These are phyloP conservation scores for Pongo pygmaeus DNA, from an alignment of 2,113 vertebrate genomes.

Conservation along the genomic window DNA sequence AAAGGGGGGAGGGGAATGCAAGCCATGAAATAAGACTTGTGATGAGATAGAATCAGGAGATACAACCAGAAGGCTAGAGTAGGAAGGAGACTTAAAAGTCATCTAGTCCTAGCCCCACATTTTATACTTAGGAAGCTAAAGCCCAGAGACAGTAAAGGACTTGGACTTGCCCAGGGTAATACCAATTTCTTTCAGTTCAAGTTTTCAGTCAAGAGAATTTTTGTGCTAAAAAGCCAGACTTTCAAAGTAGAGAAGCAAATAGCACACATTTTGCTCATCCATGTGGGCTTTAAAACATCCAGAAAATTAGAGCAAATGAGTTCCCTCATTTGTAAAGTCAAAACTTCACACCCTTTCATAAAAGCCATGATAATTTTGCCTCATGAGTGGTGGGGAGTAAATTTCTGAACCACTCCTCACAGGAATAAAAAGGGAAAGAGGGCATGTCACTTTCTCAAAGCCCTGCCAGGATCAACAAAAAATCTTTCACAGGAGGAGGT, in stretches of 20 bases:
- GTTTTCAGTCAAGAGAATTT: not conserved
- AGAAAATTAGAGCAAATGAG: not conserved
- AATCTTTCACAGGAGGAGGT: rapidly evolving
- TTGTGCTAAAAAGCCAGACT: not conserved
- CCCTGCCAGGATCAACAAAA: not conserved
- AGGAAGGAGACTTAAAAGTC: not conserved
- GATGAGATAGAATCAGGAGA: not conserved
- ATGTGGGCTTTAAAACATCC: not conserved
- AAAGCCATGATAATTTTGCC: not conserved
- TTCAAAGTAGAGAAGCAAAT: not conserved
- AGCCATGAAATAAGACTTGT: not conserved
- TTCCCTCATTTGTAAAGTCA: not conserved
- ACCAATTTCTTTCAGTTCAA: not conserved
- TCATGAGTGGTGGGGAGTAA: not conserved
- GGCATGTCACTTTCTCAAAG: not conserved
- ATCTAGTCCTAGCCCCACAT: not conserved
- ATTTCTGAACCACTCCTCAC: not conserved
- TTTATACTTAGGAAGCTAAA: not conserved
- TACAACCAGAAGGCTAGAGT: not conserved
- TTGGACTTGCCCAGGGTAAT: not conserved
- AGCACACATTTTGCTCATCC: not conserved
- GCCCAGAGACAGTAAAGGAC: not conserved
- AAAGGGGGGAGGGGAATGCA: not conserved
- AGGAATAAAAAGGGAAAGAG: not conserved
- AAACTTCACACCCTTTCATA: not conserved